Base-by-base conservation (phyloP, 2,888 invertebrate species). In the Ennomos quercinarius region DNA sequence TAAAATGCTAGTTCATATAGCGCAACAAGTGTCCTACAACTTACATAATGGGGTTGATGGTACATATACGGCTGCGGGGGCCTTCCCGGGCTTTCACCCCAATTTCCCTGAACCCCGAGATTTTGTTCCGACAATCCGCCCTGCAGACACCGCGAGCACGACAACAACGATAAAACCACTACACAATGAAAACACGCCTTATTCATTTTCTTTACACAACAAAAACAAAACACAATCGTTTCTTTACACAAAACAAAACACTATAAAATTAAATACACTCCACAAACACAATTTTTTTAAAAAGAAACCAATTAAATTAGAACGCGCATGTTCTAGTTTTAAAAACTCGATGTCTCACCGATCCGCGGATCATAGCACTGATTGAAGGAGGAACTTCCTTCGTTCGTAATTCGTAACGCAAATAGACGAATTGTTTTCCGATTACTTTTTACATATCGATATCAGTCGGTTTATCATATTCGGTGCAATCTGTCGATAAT, bases 401-500 rank as follows among this genome's bases (percentile, higher is more conserved):
- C 49, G 49, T 38, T 47, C 49, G 36, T 10, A 46, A 35, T 38
- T 47, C 49, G 34, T 10, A 46, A 35, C 47, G 56, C 47, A 54
- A 68, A 67, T 67, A 61, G 55, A 45, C 48, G 69, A 72, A 77
- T 77, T 73, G 74, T 74, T 76, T 73, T 52, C 41, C 70, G 74
- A 78, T 82, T 78, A n/a, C n/a, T n/a, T n/a, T n/a, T n/a, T n/a
- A 74, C 70, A 27, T 27, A 27, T 27, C 27, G 72, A 70, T 76
- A 69, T 60, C 36, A 58, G 55, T 63, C 38, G 53, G 63, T 67
- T 72, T 83, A 83, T 80, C 75, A 78, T 76, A 77, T 77, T 60
- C 60, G 49, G 64, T 64, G 45, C 70, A 76, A 80, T 78, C 76
- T 74, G 53, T 52, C 47, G 80, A 83, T 84, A 81, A 78, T 70